Evolutionary conservation across 2,888 invertebrate genomes (phyloP).

Genomic region (Caenorhabditis imperialis): DNA sequence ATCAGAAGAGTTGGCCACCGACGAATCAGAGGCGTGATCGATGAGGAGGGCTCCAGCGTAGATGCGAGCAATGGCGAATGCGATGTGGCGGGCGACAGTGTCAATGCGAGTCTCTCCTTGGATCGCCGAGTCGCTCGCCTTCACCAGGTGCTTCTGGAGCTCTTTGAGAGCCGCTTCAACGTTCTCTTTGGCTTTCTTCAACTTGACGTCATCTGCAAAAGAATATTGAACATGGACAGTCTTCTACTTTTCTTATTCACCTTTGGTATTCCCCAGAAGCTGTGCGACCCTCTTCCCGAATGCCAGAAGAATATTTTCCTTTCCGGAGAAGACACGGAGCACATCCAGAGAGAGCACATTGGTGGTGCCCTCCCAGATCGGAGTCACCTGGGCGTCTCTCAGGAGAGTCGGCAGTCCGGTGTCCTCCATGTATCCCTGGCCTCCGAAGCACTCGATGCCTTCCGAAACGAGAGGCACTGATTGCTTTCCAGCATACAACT

Average conservation of each 20-base stretch:
- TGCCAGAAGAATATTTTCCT: constrained; percentile 79
- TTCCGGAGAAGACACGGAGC: constrained; percentile 80
- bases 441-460: constrained; percentile 82
- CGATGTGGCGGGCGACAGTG: constrained; percentile 80
- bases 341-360: constrained; percentile 82
- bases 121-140: constrained; percentile 43
- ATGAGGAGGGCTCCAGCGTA: constrained; percentile 79
- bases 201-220: constrained; percentile 17
- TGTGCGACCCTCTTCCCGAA: constrained; percentile 76
- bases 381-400: constrained; percentile 81
- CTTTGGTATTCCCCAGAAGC: constrained; percentile 45
- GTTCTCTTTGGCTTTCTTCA: constrained; percentile 43
- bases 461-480: constrained; percentile 81
- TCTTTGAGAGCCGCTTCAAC: constrained; percentile 52
- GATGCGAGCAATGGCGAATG: constrained; percentile 80
- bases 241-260: too few species aligned
- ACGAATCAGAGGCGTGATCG: constrained; percentile 77
- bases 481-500: constrained; percentile 82
- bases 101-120: constrained; percentile 70
- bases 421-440: constrained; percentile 82
- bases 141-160: constrained; percentile 53
- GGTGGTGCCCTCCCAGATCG: constrained; percentile 83
- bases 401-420: constrained; percentile 81
- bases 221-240: too few species aligned
- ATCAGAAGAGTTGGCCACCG: constrained; percentile 59